These are phyloP conservation scores for Mirza zaza DNA, from an alignment of 2,113 vertebrate species.

Conservation along the genomic window DNA sequence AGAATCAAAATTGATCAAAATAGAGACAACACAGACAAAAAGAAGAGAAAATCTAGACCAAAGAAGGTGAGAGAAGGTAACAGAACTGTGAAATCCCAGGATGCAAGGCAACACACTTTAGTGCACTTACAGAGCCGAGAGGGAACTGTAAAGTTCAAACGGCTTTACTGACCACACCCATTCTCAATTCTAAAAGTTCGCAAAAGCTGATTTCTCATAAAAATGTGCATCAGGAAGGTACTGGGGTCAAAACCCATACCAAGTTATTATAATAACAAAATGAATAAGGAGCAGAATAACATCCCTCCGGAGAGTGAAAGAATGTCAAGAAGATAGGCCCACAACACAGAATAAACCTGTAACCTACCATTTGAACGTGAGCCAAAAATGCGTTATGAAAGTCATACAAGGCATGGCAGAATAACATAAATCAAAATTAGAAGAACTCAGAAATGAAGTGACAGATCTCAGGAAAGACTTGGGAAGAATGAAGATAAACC, in stretches of 20 bases:
- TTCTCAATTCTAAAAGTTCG: background rate
- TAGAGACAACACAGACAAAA: background rate
- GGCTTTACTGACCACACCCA: no score
- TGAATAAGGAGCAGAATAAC: background rate
- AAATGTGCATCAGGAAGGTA: no score
- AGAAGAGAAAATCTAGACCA: background rate
- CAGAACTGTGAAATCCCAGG: no score
- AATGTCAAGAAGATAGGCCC: background rate
- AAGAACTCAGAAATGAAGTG: background rate
- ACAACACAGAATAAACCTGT: background rate
- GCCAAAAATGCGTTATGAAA: background rate
- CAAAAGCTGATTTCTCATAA: background rate
- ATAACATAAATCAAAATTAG: background rate
- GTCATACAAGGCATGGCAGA: background rate
- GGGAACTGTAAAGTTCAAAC: no score
- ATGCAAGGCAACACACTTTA: background rate
- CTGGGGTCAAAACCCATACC: background rate
- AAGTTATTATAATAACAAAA: background rate
- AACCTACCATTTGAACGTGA: background rate
- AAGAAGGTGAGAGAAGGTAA: background rate
- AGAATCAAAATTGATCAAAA: background rate
- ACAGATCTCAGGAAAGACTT: background rate
- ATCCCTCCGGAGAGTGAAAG: background rate
- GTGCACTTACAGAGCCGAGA: background rate
- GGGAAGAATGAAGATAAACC: background rate